These are phyloP conservation scores for Mimachlamys varia DNA, from an alignment of 2,888 invertebrate species.

Conservation along the genomic window DNA sequence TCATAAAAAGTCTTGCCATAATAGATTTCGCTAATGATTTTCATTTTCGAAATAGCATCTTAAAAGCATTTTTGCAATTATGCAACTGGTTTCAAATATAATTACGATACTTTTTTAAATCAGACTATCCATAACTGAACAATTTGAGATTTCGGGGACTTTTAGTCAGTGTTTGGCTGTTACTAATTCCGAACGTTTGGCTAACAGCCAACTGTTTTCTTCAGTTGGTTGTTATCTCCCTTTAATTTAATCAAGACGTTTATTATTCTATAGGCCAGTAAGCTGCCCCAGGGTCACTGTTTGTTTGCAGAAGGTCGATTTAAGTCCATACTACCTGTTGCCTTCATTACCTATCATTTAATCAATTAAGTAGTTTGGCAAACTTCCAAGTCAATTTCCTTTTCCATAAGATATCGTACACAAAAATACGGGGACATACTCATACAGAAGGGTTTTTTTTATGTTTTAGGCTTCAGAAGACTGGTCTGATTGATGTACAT, in stretches of 20 bases:
- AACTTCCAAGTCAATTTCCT: background rate
- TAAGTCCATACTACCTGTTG: constrained; percentile 5
- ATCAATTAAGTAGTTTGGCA: background rate
- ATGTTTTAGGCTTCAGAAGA: background rate
- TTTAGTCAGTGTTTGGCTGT: no score
- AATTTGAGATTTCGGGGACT: no score
- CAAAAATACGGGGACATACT: background rate
- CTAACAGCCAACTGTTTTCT: background rate
- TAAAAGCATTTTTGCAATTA: no score
- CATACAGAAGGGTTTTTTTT: background rate
- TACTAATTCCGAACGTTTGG: no score
- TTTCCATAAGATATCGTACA: background rate
- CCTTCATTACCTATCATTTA: constrained; percentile 24
- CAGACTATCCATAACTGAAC: no score
- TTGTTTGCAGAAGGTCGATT: background rate
- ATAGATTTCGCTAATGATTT: no score
- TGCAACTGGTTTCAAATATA: no score
- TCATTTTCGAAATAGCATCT: no score
- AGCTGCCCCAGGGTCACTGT: background rate
- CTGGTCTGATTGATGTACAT: background rate
- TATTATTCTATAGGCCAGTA: background rate
- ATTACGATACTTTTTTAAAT: no score
- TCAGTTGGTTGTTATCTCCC: background rate
- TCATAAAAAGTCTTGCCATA: no score
- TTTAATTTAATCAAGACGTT: background rate